Conservation (phyloP, 2,113 vertebrate genomes). For the Noturus placidus region DNA sequence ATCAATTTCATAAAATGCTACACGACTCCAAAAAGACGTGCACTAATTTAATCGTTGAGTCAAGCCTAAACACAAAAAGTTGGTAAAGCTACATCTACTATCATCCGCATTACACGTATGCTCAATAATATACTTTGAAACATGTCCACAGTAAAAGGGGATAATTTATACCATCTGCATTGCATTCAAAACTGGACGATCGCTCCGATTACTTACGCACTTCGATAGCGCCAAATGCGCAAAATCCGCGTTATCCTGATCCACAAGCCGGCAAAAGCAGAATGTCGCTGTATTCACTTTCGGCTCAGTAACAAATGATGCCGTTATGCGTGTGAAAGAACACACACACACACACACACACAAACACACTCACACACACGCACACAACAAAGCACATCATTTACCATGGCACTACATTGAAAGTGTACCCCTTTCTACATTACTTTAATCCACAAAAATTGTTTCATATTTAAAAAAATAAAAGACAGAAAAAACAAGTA, state of each 20-base stretch:
- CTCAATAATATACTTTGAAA: neutral
- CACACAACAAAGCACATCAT: conserved; percentile 24
- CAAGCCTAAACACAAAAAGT: neutral
- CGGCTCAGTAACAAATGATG: neutral
- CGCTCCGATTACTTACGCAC: conserved; percentile 25
- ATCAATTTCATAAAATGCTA: neutral
- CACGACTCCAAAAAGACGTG: neutral
- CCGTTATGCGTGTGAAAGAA: neutral
- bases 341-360: neutral
- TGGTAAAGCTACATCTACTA: neutral
- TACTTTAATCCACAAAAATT: neutral
- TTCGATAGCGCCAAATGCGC: conserved; percentile 3
- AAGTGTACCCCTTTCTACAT: neutral
- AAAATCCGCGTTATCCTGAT: conserved; percentile 8
- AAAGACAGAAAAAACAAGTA: too few species aligned
- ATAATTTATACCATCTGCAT: neutral
- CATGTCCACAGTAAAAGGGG: neutral
- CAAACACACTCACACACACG: neutral
- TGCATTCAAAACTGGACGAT: neutral
- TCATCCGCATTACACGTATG: neutral
- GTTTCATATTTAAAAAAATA: neutral
- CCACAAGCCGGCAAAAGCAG: neutral
- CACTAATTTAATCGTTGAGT: neutral
- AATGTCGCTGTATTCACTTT: conserved; percentile 10
- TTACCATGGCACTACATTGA: neutral